Percentiles rank a stretch among this genome's conserved stretches.
phyloP scores from a whole-genome alignment of 2,888 invertebrate genomes.

The Leucoma salicis region DNA sequence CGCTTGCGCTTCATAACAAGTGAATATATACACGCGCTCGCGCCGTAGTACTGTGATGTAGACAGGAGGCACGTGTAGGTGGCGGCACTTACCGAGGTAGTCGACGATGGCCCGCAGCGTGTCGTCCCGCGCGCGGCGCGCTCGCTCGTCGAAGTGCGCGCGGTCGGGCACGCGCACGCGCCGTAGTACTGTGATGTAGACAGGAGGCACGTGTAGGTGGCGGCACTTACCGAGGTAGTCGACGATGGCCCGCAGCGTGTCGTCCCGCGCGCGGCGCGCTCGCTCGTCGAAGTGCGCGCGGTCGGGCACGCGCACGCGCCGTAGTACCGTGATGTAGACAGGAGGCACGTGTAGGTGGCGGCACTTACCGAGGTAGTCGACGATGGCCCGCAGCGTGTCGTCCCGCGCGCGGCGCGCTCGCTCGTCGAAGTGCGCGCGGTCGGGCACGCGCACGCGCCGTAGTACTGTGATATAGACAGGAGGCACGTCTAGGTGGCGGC shows the following conservation, averaged over 20 bases:
- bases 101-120: conserved; percentile 85
- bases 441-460: conserved; percentile 66
- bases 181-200: too few relatives aligned
- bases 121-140: conserved; percentile 82
- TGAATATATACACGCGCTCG: too few relatives aligned
- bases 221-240: conserved; percentile 89
- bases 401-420: conserved; percentile 84
- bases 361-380: conserved; percentile 88
- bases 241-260: conserved; percentile 84
- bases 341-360: too few relatives aligned
- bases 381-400: conserved; percentile 84
- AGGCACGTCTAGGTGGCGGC: too few relatives aligned
- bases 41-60: too few relatives aligned
- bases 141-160: conserved; percentile 85
- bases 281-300: conserved; percentile 84
- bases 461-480: too few relatives aligned
- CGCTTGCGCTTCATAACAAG: too few relatives aligned
- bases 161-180: too few relatives aligned
- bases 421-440: conserved; percentile 81
- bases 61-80: too few relatives aligned
- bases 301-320: conserved; percentile 81
- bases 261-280: conserved; percentile 83
- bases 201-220: too few relatives aligned
- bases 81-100: conserved; percentile 88
- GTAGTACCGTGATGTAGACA: conserved; percentile 76